Conservation (phyloP, 2,888 invertebrate species). For the Aspidiotus rigidus region DNA sequence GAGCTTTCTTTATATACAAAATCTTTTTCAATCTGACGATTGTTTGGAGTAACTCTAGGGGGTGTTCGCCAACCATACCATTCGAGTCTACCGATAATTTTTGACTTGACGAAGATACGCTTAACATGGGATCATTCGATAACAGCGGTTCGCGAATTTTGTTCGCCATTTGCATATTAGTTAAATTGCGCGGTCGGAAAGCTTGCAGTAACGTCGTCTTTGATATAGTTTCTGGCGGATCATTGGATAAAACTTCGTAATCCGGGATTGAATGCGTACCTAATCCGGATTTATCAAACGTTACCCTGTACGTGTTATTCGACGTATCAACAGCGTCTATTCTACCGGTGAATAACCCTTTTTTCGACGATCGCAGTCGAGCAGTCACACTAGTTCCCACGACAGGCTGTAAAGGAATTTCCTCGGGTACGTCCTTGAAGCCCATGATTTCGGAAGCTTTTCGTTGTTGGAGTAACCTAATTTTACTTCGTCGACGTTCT, state of each 20-base stretch:
- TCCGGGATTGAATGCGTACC: constrained; percentile 95
- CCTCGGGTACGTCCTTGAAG: constrained; percentile 81
- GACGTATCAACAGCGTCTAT: constrained; percentile 94
- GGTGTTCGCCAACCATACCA: constrained; percentile 32
- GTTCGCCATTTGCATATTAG: constrained; percentile 5
- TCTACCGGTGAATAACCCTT: constrained; percentile 86
- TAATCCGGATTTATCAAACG: constrained; percentile 82
- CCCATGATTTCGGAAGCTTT: constrained; percentile 67
- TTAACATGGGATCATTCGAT: constrained; percentile 28
- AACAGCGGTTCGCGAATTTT: constrained; percentile 24
- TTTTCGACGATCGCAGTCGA: constrained; percentile 73
- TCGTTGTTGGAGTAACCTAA: constrained; percentile 83
- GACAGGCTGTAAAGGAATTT: constrained; percentile 88
- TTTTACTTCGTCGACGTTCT: constrained; percentile 80
- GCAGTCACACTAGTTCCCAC: constrained; percentile 92
- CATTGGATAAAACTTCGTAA: constrained; percentile 89
- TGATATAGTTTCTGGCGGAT: constrained; percentile 75
- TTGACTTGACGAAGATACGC: constrained; percentile 11
- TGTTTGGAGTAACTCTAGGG: constrained; percentile 35
- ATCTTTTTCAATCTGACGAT: constrained; percentile 73
- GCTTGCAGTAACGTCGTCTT: constrained; percentile 40
- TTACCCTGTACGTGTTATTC: constrained; percentile 86
- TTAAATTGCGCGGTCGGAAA: constrained; percentile 32
- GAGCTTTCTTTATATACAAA: constrained; percentile 67
- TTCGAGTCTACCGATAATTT: constrained; percentile 20